Percentiles rank a stretch among this genome's conserved stretches.
These are phyloP conservation scores for Centropristis striata DNA, from an alignment of 2,113 vertebrate genomes.

Conservation along the genomic window DNA sequence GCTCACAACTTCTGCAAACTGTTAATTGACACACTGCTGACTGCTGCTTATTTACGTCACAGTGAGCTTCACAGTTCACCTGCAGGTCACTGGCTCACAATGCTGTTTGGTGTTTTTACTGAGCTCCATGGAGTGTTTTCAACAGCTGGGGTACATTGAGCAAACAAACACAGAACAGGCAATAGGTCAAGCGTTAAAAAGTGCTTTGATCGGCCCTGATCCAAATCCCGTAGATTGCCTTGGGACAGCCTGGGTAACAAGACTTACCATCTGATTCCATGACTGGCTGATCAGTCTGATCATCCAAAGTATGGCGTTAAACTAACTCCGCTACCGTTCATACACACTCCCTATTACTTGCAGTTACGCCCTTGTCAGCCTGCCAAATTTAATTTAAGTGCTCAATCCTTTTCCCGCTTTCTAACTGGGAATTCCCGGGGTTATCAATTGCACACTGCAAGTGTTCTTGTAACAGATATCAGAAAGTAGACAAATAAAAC, in stretches of 20 bases:
- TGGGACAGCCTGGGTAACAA: not conserved
- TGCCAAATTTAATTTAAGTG: not conserved
- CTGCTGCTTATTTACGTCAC: slow-evolving; percentile 3
- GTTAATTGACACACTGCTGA: not conserved
- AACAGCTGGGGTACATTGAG: not conserved
- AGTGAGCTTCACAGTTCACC: not conserved
- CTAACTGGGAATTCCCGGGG: not conserved
- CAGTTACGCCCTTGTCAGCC: not conserved
- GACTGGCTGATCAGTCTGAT: not conserved
- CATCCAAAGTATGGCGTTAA: not conserved
- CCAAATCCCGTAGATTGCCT: not conserved
- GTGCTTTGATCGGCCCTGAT: not conserved
- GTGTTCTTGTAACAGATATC: not conserved
- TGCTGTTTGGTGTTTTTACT: slow-evolving; percentile 9
- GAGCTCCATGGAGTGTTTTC: not conserved
- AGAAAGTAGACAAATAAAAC: not conserved
- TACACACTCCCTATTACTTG: not conserved
- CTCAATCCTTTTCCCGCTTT: not conserved
- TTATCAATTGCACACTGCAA: no score
- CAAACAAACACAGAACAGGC: not conserved
- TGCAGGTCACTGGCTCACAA: not conserved
- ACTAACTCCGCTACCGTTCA: not conserved
- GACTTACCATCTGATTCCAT: not conserved
- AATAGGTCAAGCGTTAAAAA: not conserved
- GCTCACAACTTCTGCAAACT: not conserved